Base-by-base conservation (phyloP, 2,797 vertebrate genomes). In the Sarcoramphus papa region DNA sequence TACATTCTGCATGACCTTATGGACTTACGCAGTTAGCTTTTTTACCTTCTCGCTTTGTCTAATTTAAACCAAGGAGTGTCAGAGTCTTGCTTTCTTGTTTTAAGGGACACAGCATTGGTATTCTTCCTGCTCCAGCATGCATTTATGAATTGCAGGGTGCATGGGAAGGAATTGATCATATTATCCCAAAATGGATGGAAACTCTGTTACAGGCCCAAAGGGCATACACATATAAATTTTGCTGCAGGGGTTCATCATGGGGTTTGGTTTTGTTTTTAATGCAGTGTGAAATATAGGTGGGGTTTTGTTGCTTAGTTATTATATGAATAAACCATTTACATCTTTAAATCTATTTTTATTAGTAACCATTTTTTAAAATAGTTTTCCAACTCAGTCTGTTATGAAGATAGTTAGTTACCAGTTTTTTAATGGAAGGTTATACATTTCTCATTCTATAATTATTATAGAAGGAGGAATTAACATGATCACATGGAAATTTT, bases 401-500 rank as follows among this genome's bases (percentile, higher is more conserved):
- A 53, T 11, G 28, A 91, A 95, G 91, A 85, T 80, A 93, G 83
- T 37, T 85, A 70, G 51, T 84, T 91, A 87, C 48, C 41, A 45
- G 60, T 47, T 87, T 77, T 93, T 94, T 94, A 96, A 96, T 95
- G 74, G 91, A 78, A 95, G 91, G 95, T 93, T 97, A 83, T 91
- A 73, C 31, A 6, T 94, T 95, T 92, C 78, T 92, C 28, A 33
- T 96, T 97, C 91, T 94, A 12, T 93, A 93, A 95, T 97, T 93
- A 96, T 92, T 92, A 93, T 7, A 94, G 75, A 69, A 96, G 65
- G 89, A 85, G 43, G 43, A 96, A 97, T 97, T 96, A 95, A 86
- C 76, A 50, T 92, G 92, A 95, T 95, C 94, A 81, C 85, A 80
- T 96, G 89, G 87, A 96, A 91, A 97, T 93, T 94, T 95, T 93